These are phyloP conservation scores for Hippopotamyrus pictus DNA, from an alignment of 2,797 vertebrate species.

Conservation along the genomic window DNA sequence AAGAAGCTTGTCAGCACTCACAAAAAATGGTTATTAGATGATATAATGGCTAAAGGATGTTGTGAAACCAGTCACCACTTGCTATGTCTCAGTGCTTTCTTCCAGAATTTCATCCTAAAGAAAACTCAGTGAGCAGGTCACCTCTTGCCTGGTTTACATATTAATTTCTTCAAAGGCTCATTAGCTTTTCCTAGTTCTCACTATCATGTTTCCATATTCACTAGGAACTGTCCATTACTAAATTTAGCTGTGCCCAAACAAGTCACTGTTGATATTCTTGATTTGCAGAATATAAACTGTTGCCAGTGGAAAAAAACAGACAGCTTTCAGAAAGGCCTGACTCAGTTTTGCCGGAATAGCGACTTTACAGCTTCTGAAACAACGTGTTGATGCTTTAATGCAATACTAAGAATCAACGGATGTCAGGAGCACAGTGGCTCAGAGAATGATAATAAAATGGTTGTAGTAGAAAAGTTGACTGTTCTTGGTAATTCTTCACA, in stretches of 20 bases:
- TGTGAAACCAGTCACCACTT: neutral
- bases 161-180: neutral
- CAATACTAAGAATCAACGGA: neutral
- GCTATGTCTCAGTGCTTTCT: neutral
- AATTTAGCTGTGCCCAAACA: neutral
- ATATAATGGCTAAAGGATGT: neutral
- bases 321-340: neutral
- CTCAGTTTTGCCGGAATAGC: neutral
- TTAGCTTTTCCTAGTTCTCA: neutral
- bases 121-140: neutral
- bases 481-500: neutral
- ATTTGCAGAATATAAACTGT: neutral
- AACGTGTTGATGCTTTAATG: neutral
- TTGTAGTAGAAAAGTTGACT: neutral
- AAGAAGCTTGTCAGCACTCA: neutral
- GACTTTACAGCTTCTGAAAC: neutral
- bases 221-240: neutral
- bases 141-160: neutral
- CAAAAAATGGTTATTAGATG: neutral
- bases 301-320: neutral
- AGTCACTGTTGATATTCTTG: neutral
- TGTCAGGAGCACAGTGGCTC: neutral
- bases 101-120: neutral
- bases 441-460: neutral
- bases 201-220: neutral